A percentile compares a stretch with the other conserved stretches of the same genome.
Evolutionary conservation across 2,888 invertebrate genomes (phyloP).

Genomic region (Thera obeliscata): DNA sequence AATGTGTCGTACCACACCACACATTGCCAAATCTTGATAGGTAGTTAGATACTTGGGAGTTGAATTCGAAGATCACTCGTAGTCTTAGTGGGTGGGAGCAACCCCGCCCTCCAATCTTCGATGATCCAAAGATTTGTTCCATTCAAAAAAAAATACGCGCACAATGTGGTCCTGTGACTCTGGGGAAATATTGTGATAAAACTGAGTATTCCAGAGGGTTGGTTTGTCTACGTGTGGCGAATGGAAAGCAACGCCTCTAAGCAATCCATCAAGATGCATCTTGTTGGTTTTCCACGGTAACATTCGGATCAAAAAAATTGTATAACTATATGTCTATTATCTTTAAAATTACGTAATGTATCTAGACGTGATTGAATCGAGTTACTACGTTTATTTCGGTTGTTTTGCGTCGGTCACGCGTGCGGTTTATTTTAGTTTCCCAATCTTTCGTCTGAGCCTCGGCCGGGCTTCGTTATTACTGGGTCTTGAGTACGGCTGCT

Average conservation of each 20-base stretch:
- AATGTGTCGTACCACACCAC: conserved; percentile 16
- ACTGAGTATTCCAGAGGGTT: no score
- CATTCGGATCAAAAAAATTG: conserved; percentile 35
- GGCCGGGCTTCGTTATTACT: conserved; percentile 32
- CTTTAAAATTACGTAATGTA: conserved; percentile 49
- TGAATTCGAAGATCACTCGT: conserved; percentile 3
- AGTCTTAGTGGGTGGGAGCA: not conserved
- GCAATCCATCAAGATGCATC: no score
- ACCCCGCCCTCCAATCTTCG: not conserved
- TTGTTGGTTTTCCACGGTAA: no score
- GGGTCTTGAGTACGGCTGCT: conserved; percentile 29
- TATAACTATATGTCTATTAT: conserved; percentile 33
- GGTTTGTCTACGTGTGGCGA: no score
- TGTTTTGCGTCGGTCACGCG: conserved; percentile 63
- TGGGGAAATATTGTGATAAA: conserved; percentile 36
- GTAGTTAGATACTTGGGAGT: not conserved
- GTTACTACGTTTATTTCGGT: conserved; percentile 61
- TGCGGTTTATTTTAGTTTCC: conserved; percentile 64
- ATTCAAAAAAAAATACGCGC: no score
- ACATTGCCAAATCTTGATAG: conserved; percentile 51
- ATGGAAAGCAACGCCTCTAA: no score
- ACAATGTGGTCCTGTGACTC: not conserved
- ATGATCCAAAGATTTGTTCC: no score
- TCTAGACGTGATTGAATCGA: conserved; percentile 51
- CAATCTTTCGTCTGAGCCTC: conserved; percentile 47